Evolutionary conservation across 2,888 invertebrate species (phyloP).

Genomic region (Caenorhabditis panamensis): DNA sequence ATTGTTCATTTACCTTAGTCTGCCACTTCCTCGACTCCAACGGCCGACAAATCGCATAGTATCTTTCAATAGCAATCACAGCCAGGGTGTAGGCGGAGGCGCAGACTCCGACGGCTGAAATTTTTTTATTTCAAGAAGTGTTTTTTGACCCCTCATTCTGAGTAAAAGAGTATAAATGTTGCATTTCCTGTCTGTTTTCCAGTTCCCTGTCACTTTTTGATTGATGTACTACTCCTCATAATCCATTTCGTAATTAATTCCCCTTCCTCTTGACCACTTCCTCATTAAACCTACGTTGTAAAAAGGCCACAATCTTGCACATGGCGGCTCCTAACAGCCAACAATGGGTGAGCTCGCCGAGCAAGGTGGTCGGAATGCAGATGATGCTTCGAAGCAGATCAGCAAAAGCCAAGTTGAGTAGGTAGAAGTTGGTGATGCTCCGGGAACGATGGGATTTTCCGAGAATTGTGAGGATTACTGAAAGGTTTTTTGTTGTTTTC

Average conservation of each 20-base stretch:
- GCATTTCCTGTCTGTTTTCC: no score
- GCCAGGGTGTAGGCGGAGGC: constrained; percentile 88
- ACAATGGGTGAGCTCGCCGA: constrained; percentile 71
- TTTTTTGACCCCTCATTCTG: no score
- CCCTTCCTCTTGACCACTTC: not conserved
- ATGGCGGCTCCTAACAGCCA: constrained; percentile 86
- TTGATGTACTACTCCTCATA: constrained; percentile 23
- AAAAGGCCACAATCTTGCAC: constrained; percentile 87
- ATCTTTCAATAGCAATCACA: constrained; percentile 88
- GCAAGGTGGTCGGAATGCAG: constrained; percentile 88
- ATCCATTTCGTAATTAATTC: not conserved
- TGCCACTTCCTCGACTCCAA: constrained; percentile 87
- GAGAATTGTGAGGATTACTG: constrained; percentile 82
- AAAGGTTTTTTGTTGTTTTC: constrained; percentile 1
- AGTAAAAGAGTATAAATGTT: no score
- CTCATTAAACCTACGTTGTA: constrained; percentile 85
- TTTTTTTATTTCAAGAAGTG: no score
- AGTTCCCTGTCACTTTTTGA: constrained; percentile 36
- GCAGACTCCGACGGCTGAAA: constrained; percentile 87
- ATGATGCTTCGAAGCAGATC: constrained; percentile 88
- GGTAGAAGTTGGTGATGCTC: constrained; percentile 84
- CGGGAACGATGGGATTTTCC: constrained; percentile 82
- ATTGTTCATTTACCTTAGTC: constrained; percentile 83
- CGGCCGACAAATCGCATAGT: constrained; percentile 88
- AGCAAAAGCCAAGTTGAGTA: constrained; percentile 83